These are phyloP conservation scores for Tenthredo distinguenda DNA, from an alignment of 2,888 invertebrate genomes.

Conservation along the genomic window DNA sequence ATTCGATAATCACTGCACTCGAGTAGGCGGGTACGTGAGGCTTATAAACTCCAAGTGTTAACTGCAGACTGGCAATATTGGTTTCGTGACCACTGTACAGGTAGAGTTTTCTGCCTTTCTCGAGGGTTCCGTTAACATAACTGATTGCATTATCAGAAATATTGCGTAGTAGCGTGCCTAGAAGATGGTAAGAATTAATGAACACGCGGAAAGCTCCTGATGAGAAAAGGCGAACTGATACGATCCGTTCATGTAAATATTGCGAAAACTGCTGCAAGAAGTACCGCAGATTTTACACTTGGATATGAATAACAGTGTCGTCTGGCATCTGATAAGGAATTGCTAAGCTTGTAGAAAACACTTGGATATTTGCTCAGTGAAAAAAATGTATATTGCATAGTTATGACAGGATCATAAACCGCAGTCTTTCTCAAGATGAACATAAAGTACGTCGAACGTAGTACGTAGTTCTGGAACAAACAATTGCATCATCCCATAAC, in stretches of 20 bases:
- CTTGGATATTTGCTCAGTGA: not conserved
- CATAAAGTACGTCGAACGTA: not conserved
- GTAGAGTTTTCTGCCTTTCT: slow-evolving; percentile 77
- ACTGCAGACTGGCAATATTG: slow-evolving; percentile 82
- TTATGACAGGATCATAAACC: not conserved
- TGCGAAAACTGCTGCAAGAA: not conserved
- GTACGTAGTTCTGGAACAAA: not conserved
- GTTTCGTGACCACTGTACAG: slow-evolving; percentile 84
- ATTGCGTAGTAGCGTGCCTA: slow-evolving; percentile 79
- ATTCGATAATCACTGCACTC: slow-evolving; percentile 80
- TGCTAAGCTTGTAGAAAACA: not conserved
- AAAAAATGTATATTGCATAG: not conserved
- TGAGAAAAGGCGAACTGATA: not conserved
- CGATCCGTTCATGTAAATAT: not conserved
- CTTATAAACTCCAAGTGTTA: slow-evolving; percentile 80
- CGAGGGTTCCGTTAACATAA: slow-evolving; percentile 66
- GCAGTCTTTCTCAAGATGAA: not conserved
- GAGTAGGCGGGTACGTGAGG: slow-evolving; percentile 82
- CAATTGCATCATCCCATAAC: not conserved
- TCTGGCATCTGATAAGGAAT: not conserved
- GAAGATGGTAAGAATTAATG: slow-evolving; percentile 48
- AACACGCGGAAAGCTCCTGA: not conserved
- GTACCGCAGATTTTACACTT: not conserved
- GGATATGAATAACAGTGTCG: not conserved
- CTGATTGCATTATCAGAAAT: slow-evolving; percentile 79